Evolutionary conservation across 2,797 vertebrate genomes (phyloP), one percentile per base, ranked within the genome.

Genomic region (Catamblyrhynchus diadema): DNA sequence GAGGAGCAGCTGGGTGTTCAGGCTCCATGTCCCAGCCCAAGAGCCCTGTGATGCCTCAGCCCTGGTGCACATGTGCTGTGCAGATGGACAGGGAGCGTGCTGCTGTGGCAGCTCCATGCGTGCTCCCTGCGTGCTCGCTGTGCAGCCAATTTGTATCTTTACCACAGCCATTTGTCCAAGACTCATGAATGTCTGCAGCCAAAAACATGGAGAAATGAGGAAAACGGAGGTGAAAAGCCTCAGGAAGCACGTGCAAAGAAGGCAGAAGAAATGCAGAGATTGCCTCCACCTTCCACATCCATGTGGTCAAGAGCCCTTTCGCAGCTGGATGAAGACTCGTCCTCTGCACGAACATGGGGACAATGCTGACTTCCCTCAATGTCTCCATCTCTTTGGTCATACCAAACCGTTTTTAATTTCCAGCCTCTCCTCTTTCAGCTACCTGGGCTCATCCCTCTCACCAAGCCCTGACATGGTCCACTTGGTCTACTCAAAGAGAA

Each of bases 101-200:
- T n/a, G 90, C 92, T 61, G 92, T 3, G 5, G 88, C 73, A 7
- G 77, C 81, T 50, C 83, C 3, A 2, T 44, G 72, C n/a, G 1
- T 44, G 77, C 94, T 93, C 86, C 86, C 88, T 33, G 82, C 60
- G 30, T 13, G 4, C 93, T 96, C 9, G 0, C 90, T 64, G 80
- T 45, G 83, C 77, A 90, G 77, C 35, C 86, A 86, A 72, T 96
- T 90, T 94, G 93, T 88, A 67, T 57, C 77, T 75, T 95, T 88
- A 95, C 92, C 83, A 3, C 95, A 95, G 95, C 90, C 90, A 10
- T 86, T 96, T 39, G 79, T 45, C 93, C 91, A 67, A 57, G 86
- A 82, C 60, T 93, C 80, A 80, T 64, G 94, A 66, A 89, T 18
- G 65, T 83, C 90, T 93, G 82, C 80, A 83, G 87, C 57, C 87